Evolutionary conservation across 2,797 vertebrate genomes (phyloP).

Genomic region (Aeoliscus strigatus): DNA sequence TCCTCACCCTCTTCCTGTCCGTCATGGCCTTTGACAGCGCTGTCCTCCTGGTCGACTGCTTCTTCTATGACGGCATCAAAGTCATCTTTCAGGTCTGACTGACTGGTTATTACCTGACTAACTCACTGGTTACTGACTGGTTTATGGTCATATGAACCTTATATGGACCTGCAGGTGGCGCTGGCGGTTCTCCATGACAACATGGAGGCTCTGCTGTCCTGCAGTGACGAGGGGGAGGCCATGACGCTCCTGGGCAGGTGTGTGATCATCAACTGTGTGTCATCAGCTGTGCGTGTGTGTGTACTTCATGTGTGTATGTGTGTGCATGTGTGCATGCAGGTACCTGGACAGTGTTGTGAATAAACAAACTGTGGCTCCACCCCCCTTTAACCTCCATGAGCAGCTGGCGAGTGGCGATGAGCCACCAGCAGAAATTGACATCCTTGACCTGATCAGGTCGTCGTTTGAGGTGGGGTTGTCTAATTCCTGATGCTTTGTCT

Average conservation of each 20-base stretch:
- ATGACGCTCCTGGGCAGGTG: conserved; percentile 97
- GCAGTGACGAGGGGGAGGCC: conserved; percentile 92
- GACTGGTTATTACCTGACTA: too few relatives aligned
- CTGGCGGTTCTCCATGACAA: conserved; percentile 91
- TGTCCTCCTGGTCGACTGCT: conserved; percentile 91
- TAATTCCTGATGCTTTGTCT: not conserved
- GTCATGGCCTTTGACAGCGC: conserved; percentile 98
- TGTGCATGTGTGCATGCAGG: conserved; percentile 54
- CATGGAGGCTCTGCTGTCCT: conserved; percentile 84
- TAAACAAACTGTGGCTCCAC: conserved; percentile 83
- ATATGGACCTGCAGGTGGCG: conserved; percentile 81
- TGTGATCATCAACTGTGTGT: not conserved
- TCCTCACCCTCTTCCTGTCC: conserved; percentile 95
- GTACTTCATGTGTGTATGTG: not conserved
- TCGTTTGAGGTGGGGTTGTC: conserved; percentile 86
- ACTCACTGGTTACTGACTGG: too few relatives aligned
- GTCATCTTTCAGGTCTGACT: conserved; percentile 84
- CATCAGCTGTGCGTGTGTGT: not conserved
- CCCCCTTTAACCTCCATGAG: conserved; percentile 88
- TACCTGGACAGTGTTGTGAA: conserved; percentile 95
- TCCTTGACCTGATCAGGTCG: conserved; percentile 89
- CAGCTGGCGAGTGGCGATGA: conserved; percentile 86
- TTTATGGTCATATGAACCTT: too few relatives aligned
- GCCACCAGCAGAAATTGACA: conserved; percentile 83
- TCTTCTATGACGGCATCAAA: conserved; percentile 97